phyloP scores from a whole-genome alignment of 2,113 vertebrate genomes.

The Argyrosomus japonicus region DNA sequence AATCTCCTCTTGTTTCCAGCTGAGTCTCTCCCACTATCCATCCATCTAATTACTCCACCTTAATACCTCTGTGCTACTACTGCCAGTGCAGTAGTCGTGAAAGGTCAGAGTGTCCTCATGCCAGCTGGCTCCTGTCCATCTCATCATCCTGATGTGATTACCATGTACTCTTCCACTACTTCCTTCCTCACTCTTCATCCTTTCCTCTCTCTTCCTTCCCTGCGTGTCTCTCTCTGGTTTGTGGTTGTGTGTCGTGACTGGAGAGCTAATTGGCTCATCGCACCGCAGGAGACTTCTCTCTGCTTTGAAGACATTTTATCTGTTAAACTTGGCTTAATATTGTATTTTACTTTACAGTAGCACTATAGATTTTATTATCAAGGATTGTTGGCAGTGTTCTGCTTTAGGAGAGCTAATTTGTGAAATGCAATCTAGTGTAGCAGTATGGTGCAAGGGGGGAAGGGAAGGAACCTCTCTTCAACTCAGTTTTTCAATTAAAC shows the following conservation, averaged over 20 bases:
- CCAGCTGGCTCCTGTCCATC: constrained; percentile 50
- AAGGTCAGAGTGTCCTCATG: constrained; percentile 27
- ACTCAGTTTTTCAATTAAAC: constrained; percentile 9
- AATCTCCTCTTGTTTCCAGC: neutral
- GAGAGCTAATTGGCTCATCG: constrained; percentile 4
- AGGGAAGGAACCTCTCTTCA: neutral
- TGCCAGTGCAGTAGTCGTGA: constrained; percentile 14
- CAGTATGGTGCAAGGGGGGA: fast-evolving
- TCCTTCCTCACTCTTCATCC: neutral
- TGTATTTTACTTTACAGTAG: constrained; percentile 14
- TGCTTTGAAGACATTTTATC: neutral
- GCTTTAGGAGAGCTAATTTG: constrained; percentile 30
- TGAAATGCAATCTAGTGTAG: constrained; percentile 12
- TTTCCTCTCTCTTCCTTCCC: neutral
- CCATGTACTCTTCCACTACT: neutral
- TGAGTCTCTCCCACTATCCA: neutral
- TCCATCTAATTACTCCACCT: constrained; percentile 25
- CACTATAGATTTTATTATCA: constrained; percentile 16
- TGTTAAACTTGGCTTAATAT: neutral
- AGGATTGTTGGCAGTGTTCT: neutral
- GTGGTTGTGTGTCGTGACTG: constrained; percentile 16
- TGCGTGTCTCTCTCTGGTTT: neutral
- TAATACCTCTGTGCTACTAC: constrained; percentile 8
- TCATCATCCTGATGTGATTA: neutral
- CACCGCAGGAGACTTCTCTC: constrained; percentile 3